phyloP scores from a whole-genome alignment of 92 coral and sea anemone species.

The Blastomussa wellsi region DNA sequence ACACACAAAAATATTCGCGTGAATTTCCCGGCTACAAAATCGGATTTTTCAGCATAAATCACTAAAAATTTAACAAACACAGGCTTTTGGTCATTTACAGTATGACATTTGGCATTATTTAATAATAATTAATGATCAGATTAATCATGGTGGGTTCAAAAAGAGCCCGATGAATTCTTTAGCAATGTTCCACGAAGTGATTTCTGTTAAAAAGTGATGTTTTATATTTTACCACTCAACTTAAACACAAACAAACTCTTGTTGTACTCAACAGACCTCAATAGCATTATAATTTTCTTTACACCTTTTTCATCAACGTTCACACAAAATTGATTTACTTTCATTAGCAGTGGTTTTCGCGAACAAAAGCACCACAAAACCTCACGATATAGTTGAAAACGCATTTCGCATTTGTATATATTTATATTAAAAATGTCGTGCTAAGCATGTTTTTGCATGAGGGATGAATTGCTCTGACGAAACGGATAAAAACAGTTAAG shows the following conservation, averaged over 20 bases:
- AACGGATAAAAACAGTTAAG: neutral
- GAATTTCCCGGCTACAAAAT: neutral
- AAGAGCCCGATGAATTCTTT: neutral
- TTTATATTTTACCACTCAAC: neutral
- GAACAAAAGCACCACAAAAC: neutral
- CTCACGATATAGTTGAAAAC: neutral
- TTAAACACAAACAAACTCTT: conserved; percentile 10
- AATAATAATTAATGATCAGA: neutral
- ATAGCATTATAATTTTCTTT: conserved; percentile 13
- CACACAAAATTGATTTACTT: neutral
- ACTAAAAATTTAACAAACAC: neutral
- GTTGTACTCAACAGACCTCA: conserved; percentile 24
- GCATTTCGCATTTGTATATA: neutral
- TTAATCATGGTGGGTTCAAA: neutral
- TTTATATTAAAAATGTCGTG: neutral
- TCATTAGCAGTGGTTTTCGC: neutral
- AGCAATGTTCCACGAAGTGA: neutral
- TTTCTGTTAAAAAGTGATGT: neutral
- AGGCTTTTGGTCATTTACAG: neutral
- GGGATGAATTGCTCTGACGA: neutral
- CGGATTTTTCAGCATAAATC: neutral
- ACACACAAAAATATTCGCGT: neutral
- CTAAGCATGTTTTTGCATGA: neutral
- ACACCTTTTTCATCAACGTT: neutral
- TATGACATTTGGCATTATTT: neutral